phyloP scores from a whole-genome alignment of 2,888 invertebrate species.

The Xiphydria camelus region DNA sequence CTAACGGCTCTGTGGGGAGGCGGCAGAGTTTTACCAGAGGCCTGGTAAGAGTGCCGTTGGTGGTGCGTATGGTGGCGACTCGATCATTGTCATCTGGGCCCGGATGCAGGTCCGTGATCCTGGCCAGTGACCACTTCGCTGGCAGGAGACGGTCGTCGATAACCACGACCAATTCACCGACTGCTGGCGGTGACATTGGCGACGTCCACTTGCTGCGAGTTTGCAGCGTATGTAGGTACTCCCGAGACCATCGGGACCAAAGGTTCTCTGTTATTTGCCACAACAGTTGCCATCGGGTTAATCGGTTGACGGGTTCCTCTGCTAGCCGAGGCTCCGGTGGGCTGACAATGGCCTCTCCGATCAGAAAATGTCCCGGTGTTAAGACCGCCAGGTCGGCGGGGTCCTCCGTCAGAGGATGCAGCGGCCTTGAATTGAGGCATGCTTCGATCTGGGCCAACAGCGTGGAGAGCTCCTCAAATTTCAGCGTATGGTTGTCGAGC shows the following conservation, averaged over 20 bases:
- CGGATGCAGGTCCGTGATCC: background rate
- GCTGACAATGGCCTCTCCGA: conserved; percentile 24
- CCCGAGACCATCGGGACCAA: conserved; percentile 18
- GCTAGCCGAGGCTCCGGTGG: conserved; percentile 25
- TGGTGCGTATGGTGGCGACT: too few species aligned
- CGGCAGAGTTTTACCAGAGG: too few species aligned
- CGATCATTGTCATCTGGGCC: too few species aligned
- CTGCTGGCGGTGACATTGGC: too few species aligned
- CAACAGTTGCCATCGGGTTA: conserved; percentile 21
- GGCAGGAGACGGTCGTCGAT: background rate
- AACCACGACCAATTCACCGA: too few species aligned
- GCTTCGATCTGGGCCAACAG: conserved; percentile 39
- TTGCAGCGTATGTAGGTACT: conserved; percentile 22
- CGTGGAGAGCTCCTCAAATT: conserved; percentile 39
- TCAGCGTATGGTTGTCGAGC: conserved; percentile 27
- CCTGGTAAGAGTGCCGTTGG: too few species aligned
- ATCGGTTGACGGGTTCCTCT: conserved; percentile 9
- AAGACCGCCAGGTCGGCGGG: conserved; percentile 22
- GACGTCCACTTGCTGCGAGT: conserved; percentile 19
- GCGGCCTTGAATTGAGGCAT: conserved; percentile 38
- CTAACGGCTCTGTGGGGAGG: too few species aligned
- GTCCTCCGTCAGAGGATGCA: conserved; percentile 21
- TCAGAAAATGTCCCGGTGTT: conserved; percentile 36
- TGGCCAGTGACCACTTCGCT: background rate
- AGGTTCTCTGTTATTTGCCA: conserved; percentile 15